These are phyloP conservation scores for Pagetopsis macropterus DNA, from an alignment of 2,797 vertebrate species.

Conservation along the genomic window DNA sequence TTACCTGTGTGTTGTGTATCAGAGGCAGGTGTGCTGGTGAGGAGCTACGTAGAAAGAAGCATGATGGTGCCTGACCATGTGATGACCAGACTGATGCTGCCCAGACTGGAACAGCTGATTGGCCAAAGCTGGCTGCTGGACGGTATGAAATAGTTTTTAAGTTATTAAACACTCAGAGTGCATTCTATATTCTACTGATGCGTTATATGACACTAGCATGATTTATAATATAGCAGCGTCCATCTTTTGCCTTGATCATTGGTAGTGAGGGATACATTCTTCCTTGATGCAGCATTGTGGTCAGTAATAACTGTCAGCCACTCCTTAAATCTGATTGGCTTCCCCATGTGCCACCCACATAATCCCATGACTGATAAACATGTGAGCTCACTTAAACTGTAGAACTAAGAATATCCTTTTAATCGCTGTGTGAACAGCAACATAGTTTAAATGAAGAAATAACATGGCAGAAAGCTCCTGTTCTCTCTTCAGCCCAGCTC, in stretches of 20 bases:
- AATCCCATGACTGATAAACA: slow-evolving; percentile 9
- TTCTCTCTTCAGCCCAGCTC: too few species aligned
- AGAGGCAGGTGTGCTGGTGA: slow-evolving; percentile 86
- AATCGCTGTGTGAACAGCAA: too few species aligned
- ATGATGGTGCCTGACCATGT: slow-evolving; percentile 92
- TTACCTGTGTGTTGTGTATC: slow-evolving; percentile 46
- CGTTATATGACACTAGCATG: neutral
- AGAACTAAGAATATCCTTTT: too few species aligned
- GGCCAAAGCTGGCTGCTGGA: slow-evolving; percentile 91
- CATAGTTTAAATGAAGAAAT: too few species aligned
- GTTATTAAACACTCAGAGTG: neutral
- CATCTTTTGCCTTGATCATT: neutral
- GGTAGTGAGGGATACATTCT: slow-evolving; percentile 2
- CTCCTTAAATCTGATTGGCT: slow-evolving; percentile 64
- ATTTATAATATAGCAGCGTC: neutral
- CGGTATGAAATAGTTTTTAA: slow-evolving; percentile 80
- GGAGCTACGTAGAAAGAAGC: slow-evolving; percentile 88
- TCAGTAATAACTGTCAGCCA: slow-evolving; percentile 16
- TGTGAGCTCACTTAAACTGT: neutral
- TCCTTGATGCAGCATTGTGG: slow-evolving; percentile 5
- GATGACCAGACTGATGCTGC: slow-evolving; percentile 90
- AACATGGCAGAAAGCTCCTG: too few species aligned
- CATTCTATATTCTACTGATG: neutral
- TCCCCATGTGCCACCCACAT: slow-evolving; percentile 41
- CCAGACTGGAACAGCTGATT: slow-evolving; percentile 86